phyloP scores from a whole-genome alignment of 2,113 vertebrate genomes.

The Calyptomena viridis region DNA sequence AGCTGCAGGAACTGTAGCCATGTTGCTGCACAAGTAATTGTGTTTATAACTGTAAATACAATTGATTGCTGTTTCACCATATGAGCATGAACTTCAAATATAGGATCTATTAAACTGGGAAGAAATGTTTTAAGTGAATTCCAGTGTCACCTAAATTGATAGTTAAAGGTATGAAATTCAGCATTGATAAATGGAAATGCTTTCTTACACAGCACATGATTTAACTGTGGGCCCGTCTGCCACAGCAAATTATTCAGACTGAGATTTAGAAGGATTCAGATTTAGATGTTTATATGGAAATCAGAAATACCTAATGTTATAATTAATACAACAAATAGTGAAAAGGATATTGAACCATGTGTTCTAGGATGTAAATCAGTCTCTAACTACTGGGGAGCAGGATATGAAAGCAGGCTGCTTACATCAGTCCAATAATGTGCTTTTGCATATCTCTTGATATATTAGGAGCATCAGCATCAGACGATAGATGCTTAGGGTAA shows the following conservation, averaged over 20 bases:
- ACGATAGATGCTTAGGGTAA: neutral
- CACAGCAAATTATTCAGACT: neutral
- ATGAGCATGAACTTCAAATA: neutral
- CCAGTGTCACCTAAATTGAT: conserved; percentile 15
- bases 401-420: neutral
- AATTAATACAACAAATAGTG: neutral
- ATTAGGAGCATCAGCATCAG: neutral
- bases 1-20: neutral
- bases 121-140: conserved; percentile 39
- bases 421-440: neutral
- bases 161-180: conserved; percentile 44
- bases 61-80: neutral
- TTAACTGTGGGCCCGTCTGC: neutral
- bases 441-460: neutral
- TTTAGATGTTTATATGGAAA: conserved; percentile 12
- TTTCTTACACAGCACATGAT: conserved; percentile 6
- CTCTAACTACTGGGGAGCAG: neutral
- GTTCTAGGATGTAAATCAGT: neutral
- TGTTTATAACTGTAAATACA: neutral
- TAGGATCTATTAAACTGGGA: neutral
- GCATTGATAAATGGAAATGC: conserved; percentile 22
- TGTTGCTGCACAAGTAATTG: neutral
- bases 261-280: neutral
- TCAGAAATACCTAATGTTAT: neutral
- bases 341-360: neutral